phyloP scores from a whole-genome alignment of 2,797 vertebrate genomes.

The Thalassophryne amazonica region DNA sequence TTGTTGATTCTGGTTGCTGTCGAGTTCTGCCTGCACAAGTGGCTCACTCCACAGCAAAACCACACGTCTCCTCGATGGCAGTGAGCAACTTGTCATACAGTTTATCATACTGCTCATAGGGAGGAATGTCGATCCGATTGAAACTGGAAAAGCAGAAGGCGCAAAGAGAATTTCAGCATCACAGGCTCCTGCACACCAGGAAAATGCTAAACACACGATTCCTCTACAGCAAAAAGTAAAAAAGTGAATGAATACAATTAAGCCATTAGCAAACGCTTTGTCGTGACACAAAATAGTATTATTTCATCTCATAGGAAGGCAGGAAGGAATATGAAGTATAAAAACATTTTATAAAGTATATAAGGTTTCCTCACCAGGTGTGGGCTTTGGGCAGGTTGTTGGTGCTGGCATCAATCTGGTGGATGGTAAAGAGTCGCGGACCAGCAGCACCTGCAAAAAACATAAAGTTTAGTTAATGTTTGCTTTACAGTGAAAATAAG shows the following conservation, averaged over 20 bases:
- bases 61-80: slow-evolving; percentile 97
- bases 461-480: background rate
- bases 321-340: background rate
- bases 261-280: background rate
- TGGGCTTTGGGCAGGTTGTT: slow-evolving; percentile 97
- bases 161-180: background rate
- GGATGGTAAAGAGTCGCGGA: slow-evolving; percentile 94
- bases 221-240: no score
- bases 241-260: background rate
- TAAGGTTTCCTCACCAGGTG: slow-evolving; percentile 85
- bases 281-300: background rate
- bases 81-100: slow-evolving; percentile 92
- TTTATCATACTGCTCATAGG: slow-evolving; percentile 95
- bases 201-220: no score
- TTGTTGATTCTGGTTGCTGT: slow-evolving; percentile 19
- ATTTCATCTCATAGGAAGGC: background rate
- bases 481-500: no score
- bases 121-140: slow-evolving; percentile 97
- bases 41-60: slow-evolving; percentile 95
- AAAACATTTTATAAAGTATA: background rate
- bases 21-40: background rate
- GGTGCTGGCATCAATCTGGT: slow-evolving; percentile 95
- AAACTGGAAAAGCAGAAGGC: slow-evolving; percentile 76
- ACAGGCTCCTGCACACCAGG: no score
- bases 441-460: slow-evolving; percentile 87